These are phyloP conservation scores for Tragelaphus buxtoni DNA, from an alignment of 2,113 vertebrate genomes.

Conservation along the genomic window DNA sequence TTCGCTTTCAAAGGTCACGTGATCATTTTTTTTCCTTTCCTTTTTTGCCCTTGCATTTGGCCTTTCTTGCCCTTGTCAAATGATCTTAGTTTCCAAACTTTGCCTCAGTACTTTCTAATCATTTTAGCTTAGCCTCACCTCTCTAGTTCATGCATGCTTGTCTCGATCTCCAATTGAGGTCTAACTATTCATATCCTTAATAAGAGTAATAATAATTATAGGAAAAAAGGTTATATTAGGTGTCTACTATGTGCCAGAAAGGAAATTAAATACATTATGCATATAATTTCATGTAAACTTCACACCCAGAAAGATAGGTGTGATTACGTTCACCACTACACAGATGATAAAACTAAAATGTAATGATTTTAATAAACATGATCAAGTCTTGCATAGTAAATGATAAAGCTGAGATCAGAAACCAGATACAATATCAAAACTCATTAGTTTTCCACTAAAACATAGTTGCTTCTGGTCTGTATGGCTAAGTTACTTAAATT, in stretches of 20 bases:
- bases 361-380: not conserved
- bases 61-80: not conserved
- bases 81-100: not conserved
- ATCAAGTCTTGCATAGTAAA: not conserved
- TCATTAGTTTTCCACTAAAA: not conserved
- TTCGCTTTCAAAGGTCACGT: not conserved
- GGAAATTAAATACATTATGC: not conserved
- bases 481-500: not conserved
- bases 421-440: not conserved
- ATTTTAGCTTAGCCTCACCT: not conserved
- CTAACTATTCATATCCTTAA: not conserved
- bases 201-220: not conserved
- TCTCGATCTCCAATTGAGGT: not conserved
- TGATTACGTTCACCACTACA: not conserved
- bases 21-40: not conserved
- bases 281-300: not conserved
- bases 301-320: not conserved
- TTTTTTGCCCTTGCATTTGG: not conserved
- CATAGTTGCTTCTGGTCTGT: not conserved
- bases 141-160: not conserved
- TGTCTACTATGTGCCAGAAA: not conserved
- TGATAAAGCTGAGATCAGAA: not conserved
- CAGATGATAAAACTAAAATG: not conserved
- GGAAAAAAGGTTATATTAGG: not conserved
- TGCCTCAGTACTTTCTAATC: not conserved